Evolutionary conservation across 2,113 vertebrate species (phyloP).

Genomic region (Python bivittatus): DNA sequence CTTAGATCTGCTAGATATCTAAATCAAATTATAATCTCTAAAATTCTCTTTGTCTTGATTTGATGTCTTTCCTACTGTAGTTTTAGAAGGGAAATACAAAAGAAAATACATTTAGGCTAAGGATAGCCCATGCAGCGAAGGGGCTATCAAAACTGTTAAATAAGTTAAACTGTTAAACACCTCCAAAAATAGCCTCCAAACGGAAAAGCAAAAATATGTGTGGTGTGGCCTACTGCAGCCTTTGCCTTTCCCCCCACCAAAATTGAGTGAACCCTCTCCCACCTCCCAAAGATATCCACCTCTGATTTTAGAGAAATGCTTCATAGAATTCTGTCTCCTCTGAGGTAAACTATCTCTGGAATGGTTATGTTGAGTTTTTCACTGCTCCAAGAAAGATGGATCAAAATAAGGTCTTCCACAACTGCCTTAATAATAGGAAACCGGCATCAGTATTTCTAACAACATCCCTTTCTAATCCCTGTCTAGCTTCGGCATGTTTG

Average conservation of each 20-base stretch:
- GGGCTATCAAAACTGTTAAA: not conserved
- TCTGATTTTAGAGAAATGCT: not conserved
- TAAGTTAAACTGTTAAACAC: not conserved
- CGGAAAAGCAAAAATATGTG: not conserved
- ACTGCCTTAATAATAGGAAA: not conserved
- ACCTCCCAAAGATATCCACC: not conserved
- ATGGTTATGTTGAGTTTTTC: not conserved
- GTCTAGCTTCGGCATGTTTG: not conserved
- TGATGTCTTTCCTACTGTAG: not conserved
- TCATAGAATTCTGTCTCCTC: not conserved
- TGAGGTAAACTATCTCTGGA: not conserved
- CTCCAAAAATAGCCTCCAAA: not conserved
- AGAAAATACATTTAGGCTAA: not conserved
- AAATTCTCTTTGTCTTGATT: not conserved
- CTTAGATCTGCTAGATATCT: not conserved
- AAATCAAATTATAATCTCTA: not conserved
- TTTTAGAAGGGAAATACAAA: not conserved
- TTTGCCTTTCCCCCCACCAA: not conserved
- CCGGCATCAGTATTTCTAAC: not conserved
- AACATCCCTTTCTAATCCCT: conserved; percentile 1
- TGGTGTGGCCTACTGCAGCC: not conserved
- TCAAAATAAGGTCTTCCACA: not conserved
- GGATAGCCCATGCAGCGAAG: not conserved
- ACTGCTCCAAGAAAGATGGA: not conserved
- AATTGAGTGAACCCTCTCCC: not conserved